Percentiles rank a stretch among this genome's conserved stretches.
Conservation (phyloP, 64 coral and sea anemone genomes). For the Pachyseris speciosa region DNA sequence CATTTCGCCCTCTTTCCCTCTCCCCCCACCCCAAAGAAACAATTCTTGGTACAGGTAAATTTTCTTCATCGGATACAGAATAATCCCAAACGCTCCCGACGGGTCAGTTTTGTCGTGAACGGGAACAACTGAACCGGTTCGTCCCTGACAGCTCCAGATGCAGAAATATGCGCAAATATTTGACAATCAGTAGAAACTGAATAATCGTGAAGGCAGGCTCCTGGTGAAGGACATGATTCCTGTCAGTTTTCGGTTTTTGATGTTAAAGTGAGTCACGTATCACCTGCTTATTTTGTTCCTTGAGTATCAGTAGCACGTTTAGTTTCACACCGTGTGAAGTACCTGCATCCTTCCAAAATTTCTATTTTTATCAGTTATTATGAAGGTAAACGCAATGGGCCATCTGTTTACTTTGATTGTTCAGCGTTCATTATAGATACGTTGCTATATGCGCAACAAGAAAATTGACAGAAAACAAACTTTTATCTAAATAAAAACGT, state of each 20-base stretch:
- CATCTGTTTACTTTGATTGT: background rate
- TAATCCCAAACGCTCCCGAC: background rate
- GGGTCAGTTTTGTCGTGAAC: background rate
- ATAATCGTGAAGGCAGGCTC: background rate
- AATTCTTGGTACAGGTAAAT: too few relatives aligned
- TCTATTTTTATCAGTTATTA: background rate
- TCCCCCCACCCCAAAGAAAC: too few relatives aligned
- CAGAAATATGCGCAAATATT: background rate
- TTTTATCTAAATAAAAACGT: too few relatives aligned
- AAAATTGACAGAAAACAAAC: background rate
- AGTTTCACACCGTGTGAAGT: background rate
- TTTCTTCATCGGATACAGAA: too few relatives aligned
- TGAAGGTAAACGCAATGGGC: background rate
- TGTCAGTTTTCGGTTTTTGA: too few relatives aligned
- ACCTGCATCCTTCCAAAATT: background rate
- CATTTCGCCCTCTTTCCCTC: too few relatives aligned
- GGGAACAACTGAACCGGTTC: background rate
- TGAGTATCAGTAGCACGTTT: background rate
- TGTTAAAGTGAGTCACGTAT: too few relatives aligned
- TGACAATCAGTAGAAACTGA: background rate
- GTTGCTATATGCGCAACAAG: background rate
- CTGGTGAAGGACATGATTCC: background rate
- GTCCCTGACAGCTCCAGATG: background rate
- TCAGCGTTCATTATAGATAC: background rate
- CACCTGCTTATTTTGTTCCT: background rate